Base-by-base conservation (phyloP, 2,888 invertebrate species). In the Pollenia labialis region DNA sequence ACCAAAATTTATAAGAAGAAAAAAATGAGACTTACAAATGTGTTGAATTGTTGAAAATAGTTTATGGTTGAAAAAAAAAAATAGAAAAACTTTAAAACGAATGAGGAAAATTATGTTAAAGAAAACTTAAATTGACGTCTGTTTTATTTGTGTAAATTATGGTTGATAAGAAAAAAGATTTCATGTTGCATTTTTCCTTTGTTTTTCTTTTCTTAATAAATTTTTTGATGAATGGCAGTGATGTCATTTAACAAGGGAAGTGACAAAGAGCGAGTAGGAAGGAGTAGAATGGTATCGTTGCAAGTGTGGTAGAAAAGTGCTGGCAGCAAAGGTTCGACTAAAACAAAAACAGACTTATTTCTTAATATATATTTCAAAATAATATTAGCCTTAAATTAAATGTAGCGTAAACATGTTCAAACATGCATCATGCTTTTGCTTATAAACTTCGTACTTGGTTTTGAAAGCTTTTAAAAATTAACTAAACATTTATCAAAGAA, bases 1-100 rank as follows among this genome's bases (percentile, higher is more conserved):
- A 68, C 56, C 66, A 66, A 81, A 75, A 75, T 50, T 16, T 56
- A 62, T 1, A 66, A 58, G 44, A 40, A 81, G n/a, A 64, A 62
- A 79, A 68, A 68, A 54, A 23, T 62, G 1, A 56, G 40, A 54
- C 52, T 32, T 72, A 85, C 76, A 84, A 85, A 86, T 79, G 86
- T 79, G 81, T 88, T 81, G 81, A 77, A 74, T 77, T 84, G 82
- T 81, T 72, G 84, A 85, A 84, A 87, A 87, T 84, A 69, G 68
- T 84, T 84, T 79, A 88, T 81, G 77, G 81, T 58, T 11, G 46
- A 72, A 79, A 52, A 58, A 72, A 76, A 48, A 48, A 72, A 82
- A 50, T 11, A 72, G 72, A 18, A 16, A 18, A 69, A 77, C 32
- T n/a, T 44, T 48, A 44, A 82, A 52, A 68, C 68, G 81, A 79